Base-by-base conservation (phyloP, 2,888 invertebrate species). In the Tachina lurida region DNA sequence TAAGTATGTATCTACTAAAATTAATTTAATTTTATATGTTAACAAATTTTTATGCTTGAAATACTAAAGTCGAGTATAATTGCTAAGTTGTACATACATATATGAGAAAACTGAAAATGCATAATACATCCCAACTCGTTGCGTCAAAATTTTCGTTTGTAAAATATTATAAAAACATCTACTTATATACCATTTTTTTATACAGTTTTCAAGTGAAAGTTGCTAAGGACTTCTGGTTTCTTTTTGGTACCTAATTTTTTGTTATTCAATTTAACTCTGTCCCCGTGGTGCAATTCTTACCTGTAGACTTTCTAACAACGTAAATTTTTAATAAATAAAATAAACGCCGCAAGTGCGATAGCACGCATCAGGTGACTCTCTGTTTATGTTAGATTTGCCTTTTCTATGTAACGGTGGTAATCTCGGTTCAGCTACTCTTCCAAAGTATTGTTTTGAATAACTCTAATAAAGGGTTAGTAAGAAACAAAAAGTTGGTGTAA, bases 351-450 rank as follows among this genome's bases (percentile, higher is more conserved):
- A 73, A 78, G 58, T 17, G 31, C 78, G 49, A 78, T 73, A 68
- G 39, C 15, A 52, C 84, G 83, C 86, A 86, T 84, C 86, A 87
- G 86, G 87, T 87, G 87, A 86, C 78, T 81, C 47, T 39, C 74
- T 81, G 39, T 67, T 63, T 19, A 58, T 15, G 10, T 58, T 19
- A 19, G 7, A 56, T 49, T 60, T 67, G 12, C 39, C 7, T 63
- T 54, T 73, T 73, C 41, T 58, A 43, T 79, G 10, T 15, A n/a
- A 52, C 39, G 67, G 19, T 45, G 17, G 47, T 54, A n/a, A 62
- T 31, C 10, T 52, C 13, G 10, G 5, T 19, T n/a, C 7, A 43
- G 63, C 65, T 82, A 52, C 41, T 76, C 43, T 68, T 54, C 19
- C 58, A 41, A 22, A 67, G 45, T 31, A 45, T 15, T n/a, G 15